Conservation (phyloP, 1,140 invertebrate species). For the Delia radicum region DNA sequence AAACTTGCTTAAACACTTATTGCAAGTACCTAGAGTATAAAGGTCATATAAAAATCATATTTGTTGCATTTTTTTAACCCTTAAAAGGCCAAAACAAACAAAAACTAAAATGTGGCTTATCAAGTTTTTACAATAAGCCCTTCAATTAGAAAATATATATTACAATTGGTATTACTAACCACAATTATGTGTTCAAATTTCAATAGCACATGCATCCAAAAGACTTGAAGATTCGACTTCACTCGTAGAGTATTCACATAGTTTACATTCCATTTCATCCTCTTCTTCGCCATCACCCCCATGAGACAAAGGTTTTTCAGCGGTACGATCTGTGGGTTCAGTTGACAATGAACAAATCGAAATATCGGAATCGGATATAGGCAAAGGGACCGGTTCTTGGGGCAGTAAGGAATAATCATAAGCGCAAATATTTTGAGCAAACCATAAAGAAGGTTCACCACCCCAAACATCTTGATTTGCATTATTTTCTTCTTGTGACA, state of each 20-base stretch:
- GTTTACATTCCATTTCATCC: slow-evolving; percentile 49
- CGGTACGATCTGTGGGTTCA: slow-evolving; percentile 28
- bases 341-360: slow-evolving; percentile 50
- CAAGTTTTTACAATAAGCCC: too few relatives aligned
- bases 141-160: too few relatives aligned
- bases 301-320: slow-evolving; percentile 38
- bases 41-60: too few relatives aligned
- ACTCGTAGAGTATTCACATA: slow-evolving; percentile 39
- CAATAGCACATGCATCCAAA: slow-evolving; percentile 44
- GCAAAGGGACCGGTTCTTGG: slow-evolving; percentile 64
- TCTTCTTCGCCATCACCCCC: slow-evolving; percentile 51
- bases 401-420: slow-evolving; percentile 68
- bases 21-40: too few relatives aligned
- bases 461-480: slow-evolving; percentile 51
- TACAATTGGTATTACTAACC: too few relatives aligned
- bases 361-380: slow-evolving; percentile 61
- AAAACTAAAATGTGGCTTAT: too few relatives aligned
- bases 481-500: slow-evolving; percentile 55
- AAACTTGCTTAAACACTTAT: too few relatives aligned
- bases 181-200: slow-evolving; percentile 31
- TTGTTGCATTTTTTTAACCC: too few relatives aligned
- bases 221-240: slow-evolving; percentile 38
- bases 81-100: too few relatives aligned
- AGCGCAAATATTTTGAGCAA: slow-evolving; percentile 63
- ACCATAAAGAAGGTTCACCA: slow-evolving; percentile 61